Percentiles rank a stretch among this genome's conserved stretches.
These are phyloP conservation scores for Himalopsyche japonica DNA, from an alignment of 2,888 invertebrate genomes.

Conservation along the genomic window DNA sequence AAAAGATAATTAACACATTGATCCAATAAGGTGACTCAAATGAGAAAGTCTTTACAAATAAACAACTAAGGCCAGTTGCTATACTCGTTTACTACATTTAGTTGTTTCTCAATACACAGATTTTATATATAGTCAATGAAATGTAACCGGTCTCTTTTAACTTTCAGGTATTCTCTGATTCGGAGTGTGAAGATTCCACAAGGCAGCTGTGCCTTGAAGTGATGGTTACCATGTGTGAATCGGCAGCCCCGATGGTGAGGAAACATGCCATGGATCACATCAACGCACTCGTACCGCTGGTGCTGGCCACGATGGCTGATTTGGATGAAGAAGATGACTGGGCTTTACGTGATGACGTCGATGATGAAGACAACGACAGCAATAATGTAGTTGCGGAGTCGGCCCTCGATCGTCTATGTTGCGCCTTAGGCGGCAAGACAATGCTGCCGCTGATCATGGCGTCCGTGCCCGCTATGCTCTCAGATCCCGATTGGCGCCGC, in stretches of 20 bases:
- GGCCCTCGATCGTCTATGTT: conserved; percentile 95
- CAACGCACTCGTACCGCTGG: conserved; percentile 76
- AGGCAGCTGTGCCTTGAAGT: conserved; percentile 90
- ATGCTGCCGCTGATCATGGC: conserved; percentile 88
- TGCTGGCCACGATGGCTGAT: conserved; percentile 94
- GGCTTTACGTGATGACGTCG: conserved; percentile 82
- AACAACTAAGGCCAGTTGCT: too few relatives aligned
- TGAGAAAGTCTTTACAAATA: too few relatives aligned
- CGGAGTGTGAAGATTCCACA: conserved; percentile 78
- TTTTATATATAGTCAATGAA: too few relatives aligned
- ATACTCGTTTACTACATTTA: too few relatives aligned
- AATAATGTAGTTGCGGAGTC: conserved; percentile 96
- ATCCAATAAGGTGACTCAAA: too few relatives aligned
- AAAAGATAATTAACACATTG: too few relatives aligned
- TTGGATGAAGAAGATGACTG: conserved; percentile 90
- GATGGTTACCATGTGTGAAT: conserved; percentile 84
- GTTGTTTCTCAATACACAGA: too few relatives aligned
- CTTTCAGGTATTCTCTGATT: conserved; percentile 69
- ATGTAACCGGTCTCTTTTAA: too few relatives aligned
- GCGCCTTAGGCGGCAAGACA: conserved; percentile 90
- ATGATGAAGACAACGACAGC: conserved; percentile 92
- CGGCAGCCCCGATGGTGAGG: conserved; percentile 94
- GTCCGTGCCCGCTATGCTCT: conserved; percentile 85
- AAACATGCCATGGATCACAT: conserved; percentile 88
- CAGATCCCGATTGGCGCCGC: conserved; percentile 80